Conservation (phyloP, 2,797 vertebrate species). For the Picus viridis region DNA sequence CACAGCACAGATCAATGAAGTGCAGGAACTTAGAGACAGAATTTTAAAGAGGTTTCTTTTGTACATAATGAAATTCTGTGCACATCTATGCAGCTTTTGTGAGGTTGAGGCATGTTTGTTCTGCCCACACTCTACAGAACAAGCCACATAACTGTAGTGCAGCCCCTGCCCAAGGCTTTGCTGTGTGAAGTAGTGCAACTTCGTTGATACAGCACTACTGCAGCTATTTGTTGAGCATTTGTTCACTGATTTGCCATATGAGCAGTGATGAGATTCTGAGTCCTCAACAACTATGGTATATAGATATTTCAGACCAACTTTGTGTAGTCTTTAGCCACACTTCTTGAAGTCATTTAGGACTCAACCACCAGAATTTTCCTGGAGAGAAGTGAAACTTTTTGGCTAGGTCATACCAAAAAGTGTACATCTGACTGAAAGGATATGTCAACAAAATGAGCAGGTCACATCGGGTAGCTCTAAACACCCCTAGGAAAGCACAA, state of each 20-base stretch:
- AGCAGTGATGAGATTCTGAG: background rate
- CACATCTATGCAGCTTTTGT: constrained; percentile 2
- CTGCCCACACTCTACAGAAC: background rate
- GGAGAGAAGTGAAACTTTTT: background rate
- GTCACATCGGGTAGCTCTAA: background rate
- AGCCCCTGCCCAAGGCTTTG: background rate
- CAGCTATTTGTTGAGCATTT: background rate
- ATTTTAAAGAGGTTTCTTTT: constrained; percentile 58
- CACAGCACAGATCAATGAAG: background rate
- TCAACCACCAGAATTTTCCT: background rate
- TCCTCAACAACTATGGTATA: background rate
- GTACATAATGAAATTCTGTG: constrained; percentile 47
- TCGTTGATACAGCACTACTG: background rate
- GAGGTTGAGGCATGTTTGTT: background rate
- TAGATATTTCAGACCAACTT: background rate
- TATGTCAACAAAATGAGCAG: background rate
- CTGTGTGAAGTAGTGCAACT: background rate
- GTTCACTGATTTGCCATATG: accelerated
- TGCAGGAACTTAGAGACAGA: constrained; percentile 13
- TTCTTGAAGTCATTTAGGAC: background rate
- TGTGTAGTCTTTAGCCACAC: background rate
- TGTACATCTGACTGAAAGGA: background rate
- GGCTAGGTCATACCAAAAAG: background rate
- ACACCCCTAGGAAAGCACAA: background rate
- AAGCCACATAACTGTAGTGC: background rate